A percentile compares a stretch with the other conserved stretches of the same genome.
phyloP scores from a whole-genome alignment of 2,797 vertebrate species.

The Danio tinwini region DNA sequence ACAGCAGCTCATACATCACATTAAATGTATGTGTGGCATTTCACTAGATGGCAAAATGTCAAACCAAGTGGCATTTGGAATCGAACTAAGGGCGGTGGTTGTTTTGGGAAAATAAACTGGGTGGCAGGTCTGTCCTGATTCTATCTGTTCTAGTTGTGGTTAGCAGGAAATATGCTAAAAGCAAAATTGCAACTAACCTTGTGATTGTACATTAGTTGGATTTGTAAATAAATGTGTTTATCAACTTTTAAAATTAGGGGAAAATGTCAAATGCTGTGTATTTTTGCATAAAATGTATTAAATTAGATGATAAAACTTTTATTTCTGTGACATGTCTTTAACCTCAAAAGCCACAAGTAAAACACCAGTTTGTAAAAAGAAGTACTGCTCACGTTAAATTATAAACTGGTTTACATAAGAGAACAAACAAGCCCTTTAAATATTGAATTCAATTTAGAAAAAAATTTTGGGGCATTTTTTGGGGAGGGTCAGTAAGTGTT shows the following conservation, averaged over 20 bases:
- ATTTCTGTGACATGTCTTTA: neutral
- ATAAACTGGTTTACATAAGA: neutral
- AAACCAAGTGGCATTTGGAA: neutral
- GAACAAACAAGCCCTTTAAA: neutral
- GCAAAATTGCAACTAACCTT: neutral
- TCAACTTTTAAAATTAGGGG: neutral
- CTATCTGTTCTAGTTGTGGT: constrained; percentile 23
- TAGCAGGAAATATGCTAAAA: neutral
- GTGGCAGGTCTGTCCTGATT: constrained; percentile 20
- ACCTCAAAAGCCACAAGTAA: neutral
- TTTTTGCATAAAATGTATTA: neutral
- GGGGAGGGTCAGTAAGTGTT: neutral
- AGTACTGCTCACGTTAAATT: neutral
- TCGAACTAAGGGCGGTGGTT: constrained; percentile 13
- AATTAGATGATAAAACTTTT: neutral
- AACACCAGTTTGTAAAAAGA: neutral
- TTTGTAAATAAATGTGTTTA: neutral
- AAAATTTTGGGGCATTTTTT: too few relatives aligned
- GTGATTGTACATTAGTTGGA: neutral
- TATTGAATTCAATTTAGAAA: neutral
- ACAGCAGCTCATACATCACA: neutral
- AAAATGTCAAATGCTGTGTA: neutral
- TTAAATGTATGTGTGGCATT: constrained; percentile 7
- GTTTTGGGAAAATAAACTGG: constrained; percentile 1
- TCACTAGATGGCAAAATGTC: neutral